Conservation (phyloP, 2,888 invertebrate genomes). For the Philaethria dido region DNA sequence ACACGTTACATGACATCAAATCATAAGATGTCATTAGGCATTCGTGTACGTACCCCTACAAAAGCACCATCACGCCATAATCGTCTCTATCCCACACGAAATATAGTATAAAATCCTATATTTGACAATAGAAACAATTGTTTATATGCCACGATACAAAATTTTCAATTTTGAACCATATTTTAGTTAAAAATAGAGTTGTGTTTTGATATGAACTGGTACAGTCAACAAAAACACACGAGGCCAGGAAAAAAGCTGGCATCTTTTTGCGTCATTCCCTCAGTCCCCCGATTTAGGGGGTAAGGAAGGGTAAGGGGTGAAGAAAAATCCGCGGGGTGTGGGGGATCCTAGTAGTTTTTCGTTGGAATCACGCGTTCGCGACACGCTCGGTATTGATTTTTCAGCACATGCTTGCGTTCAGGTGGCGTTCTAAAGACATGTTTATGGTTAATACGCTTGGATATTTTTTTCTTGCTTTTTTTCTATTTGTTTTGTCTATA, state of each 20-base stretch:
- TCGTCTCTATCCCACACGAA: slow-evolving; percentile 34
- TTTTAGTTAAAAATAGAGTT: slow-evolving; percentile 41
- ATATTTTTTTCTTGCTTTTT: slow-evolving; percentile 1
- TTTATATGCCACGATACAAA: slow-evolving; percentile 60
- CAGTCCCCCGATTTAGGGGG: slow-evolving; percentile 65
- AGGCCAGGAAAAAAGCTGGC: slow-evolving; percentile 75
- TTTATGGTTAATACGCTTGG: slow-evolving; percentile 36
- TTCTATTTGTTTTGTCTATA: not conserved
- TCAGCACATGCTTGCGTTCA: slow-evolving; percentile 73
- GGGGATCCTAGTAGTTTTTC: slow-evolving; percentile 77
- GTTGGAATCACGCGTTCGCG: slow-evolving; percentile 80
- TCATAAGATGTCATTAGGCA: slow-evolving; percentile 82
- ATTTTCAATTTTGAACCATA: slow-evolving; percentile 48
- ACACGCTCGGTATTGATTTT: slow-evolving; percentile 81
- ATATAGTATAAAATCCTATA: slow-evolving; percentile 50
- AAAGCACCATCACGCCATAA: slow-evolving; percentile 43
- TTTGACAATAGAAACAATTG: slow-evolving; percentile 62
- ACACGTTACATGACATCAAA: slow-evolving; percentile 78
- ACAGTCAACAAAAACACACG: slow-evolving; percentile 76
- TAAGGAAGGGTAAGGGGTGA: slow-evolving; percentile 75
- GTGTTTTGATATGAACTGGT: slow-evolving; percentile 45
- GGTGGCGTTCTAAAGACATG: slow-evolving; percentile 57
- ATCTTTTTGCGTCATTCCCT: slow-evolving; percentile 78
- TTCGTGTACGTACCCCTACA: slow-evolving; percentile 72
- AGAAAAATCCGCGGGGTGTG: slow-evolving; percentile 64